Evolutionary conservation across 2,113 vertebrate species (phyloP).

Genomic region (Dicrurus megarhynchus): DNA sequence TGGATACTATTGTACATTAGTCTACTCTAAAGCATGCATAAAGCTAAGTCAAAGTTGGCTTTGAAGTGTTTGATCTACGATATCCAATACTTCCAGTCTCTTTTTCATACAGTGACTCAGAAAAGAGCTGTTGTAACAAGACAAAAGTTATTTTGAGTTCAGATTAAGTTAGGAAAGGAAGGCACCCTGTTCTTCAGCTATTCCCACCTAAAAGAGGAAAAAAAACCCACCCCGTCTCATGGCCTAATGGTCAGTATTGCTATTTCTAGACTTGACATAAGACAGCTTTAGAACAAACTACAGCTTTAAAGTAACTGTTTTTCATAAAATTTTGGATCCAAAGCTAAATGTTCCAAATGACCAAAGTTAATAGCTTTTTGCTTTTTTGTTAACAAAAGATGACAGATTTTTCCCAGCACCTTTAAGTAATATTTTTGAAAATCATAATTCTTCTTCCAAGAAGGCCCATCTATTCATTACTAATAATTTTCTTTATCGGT

Average conservation of each 20-base stretch:
- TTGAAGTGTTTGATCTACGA: slow-evolving; percentile 36
- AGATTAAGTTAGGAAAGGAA: slow-evolving; percentile 39
- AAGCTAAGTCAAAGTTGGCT: slow-evolving; percentile 60
- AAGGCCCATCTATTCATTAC: background rate
- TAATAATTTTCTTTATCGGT: slow-evolving; percentile 12
- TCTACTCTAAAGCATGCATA: slow-evolving; percentile 46
- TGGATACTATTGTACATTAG: slow-evolving; percentile 53
- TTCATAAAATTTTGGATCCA: slow-evolving; percentile 5
- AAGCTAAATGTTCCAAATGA: background rate
- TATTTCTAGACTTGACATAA: slow-evolving; percentile 26
- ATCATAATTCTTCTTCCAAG: background rate
- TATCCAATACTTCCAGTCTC: slow-evolving; percentile 37
- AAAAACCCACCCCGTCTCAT: background rate
- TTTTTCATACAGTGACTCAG: slow-evolving; percentile 52
- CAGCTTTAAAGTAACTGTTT: background rate
- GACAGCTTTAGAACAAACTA: background rate
- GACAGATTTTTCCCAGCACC: slow-evolving; percentile 39
- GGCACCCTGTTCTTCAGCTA: background rate
- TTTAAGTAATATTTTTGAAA: slow-evolving; percentile 35
- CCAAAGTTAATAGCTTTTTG: background rate
- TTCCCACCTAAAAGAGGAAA: background rate
- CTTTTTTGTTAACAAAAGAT: slow-evolving; percentile 20
- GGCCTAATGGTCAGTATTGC: background rate
- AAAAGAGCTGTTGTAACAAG: slow-evolving; percentile 11
- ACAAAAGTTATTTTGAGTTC: slow-evolving; percentile 57